phyloP scores from a whole-genome alignment of 2,113 vertebrate species.

The Proterorhinus semilunaris region DNA sequence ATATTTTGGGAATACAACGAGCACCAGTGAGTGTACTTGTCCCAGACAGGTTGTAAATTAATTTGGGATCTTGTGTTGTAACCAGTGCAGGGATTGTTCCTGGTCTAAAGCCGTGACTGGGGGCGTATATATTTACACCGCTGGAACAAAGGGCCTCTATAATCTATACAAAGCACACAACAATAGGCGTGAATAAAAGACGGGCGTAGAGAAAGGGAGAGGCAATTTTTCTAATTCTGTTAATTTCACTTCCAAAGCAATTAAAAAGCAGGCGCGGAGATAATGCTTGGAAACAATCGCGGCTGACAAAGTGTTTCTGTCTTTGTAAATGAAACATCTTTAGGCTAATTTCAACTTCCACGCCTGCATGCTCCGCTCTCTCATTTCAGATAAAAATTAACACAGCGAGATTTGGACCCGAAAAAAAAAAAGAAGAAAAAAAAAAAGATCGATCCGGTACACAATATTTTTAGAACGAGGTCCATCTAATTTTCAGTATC shows the following conservation, averaged over 20 bases:
- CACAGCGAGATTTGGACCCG: constrained; percentile 82
- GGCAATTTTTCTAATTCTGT: constrained; percentile 94
- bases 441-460: constrained; percentile 73
- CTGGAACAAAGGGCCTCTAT: constrained; percentile 89
- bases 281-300: constrained; percentile 89
- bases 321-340: constrained; percentile 90
- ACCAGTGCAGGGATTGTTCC: constrained; percentile 71
- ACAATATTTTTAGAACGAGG: constrained; percentile 80
- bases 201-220: constrained; percentile 84
- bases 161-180: constrained; percentile 91
- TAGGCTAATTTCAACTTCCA: constrained; percentile 86
- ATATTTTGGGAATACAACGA: neutral
- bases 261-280: constrained; percentile 88
- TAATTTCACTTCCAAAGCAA: constrained; percentile 99
- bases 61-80: constrained; percentile 71
- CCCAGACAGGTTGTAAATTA: constrained; percentile 74
- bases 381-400: constrained; percentile 90
- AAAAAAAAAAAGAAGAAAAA: constrained; percentile 13
- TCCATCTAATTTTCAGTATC: constrained; percentile 82
- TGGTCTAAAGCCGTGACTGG: constrained; percentile 82
- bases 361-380: constrained; percentile 74
- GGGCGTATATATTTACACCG: constrained; percentile 87
- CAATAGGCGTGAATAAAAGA: constrained; percentile 91
- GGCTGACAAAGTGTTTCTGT: constrained; percentile 87
- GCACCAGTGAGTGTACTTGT: neutral